Percentiles rank a stretch among this genome's conserved stretches.
phyloP scores from a whole-genome alignment of 2,113 vertebrate genomes.

The Peromyscus leucopus region DNA sequence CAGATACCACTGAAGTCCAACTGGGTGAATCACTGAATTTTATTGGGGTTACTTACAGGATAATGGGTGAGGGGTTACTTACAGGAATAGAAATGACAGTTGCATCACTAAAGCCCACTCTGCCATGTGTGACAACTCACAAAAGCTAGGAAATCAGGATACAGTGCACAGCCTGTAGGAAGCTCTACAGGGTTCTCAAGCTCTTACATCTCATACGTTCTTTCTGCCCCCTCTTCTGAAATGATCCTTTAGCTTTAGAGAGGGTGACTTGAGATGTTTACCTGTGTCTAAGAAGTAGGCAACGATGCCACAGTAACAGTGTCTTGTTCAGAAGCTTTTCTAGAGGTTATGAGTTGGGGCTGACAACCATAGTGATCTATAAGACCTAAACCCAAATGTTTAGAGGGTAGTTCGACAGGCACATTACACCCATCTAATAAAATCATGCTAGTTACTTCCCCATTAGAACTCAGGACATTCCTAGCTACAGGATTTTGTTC shows the following conservation, averaged over 20 bases:
- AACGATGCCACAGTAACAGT: background rate
- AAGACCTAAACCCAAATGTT: background rate
- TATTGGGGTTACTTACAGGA: background rate
- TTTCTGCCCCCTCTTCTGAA: background rate
- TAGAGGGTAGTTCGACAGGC: background rate
- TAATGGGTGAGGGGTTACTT: accelerated
- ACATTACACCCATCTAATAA: background rate
- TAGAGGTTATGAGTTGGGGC: background rate
- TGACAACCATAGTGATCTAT: background rate
- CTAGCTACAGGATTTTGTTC: background rate
- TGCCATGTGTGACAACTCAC: background rate
- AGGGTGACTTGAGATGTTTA: background rate
- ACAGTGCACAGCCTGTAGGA: accelerated
- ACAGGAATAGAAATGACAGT: background rate
- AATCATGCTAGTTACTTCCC: background rate
- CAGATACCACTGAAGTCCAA: background rate
- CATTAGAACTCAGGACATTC: background rate
- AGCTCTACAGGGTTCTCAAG: background rate
- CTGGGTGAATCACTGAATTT: background rate
- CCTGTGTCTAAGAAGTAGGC: background rate
- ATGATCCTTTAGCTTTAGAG: background rate
- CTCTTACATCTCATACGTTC: background rate
- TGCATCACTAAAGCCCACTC: background rate
- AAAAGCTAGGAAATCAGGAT: background rate
- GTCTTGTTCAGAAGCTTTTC: background rate